These are phyloP conservation scores for Cyprinella venusta DNA, from an alignment of 2,797 vertebrate genomes.

Conservation along the genomic window DNA sequence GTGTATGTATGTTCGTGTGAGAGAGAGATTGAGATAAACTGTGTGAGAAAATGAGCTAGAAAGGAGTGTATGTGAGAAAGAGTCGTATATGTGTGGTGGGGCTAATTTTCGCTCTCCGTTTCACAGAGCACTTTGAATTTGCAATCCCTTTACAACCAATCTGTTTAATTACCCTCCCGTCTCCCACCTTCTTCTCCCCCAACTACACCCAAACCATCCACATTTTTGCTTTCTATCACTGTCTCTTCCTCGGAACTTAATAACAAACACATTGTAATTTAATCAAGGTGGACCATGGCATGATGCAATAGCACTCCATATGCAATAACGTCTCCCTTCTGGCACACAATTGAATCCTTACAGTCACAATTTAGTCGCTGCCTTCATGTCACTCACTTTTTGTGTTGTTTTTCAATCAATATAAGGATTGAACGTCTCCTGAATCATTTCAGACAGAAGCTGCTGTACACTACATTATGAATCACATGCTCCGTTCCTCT, in stretches of 20 bases:
- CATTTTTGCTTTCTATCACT: constrained; percentile 21
- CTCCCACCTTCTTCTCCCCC: constrained; percentile 17
- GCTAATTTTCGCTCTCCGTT: constrained; percentile 63
- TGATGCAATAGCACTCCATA: not conserved
- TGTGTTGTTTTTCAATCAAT: constrained; percentile 40
- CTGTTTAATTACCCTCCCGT: constrained; percentile 62
- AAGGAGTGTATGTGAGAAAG: constrained; percentile 18
- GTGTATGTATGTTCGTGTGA: constrained; percentile 12
- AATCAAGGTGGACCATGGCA: constrained; percentile 6
- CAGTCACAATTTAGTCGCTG: not conserved
- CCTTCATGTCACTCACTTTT: constrained; percentile 5
- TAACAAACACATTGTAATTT: constrained; percentile 19
- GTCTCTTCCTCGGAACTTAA: not conserved
- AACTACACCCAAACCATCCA: constrained; percentile 40
- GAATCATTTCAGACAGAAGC: constrained; percentile 37
- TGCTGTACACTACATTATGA: constrained; percentile 45
- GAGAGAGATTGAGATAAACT: constrained; percentile 40
- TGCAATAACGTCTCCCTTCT: not conserved
- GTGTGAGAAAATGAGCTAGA: constrained; percentile 28
- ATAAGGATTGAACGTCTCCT: constrained; percentile 26
- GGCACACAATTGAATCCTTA: not conserved
- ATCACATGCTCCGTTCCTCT: constrained; percentile 42
- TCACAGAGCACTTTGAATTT: constrained; percentile 73
- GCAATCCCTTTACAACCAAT: constrained; percentile 65
- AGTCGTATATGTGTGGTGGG: constrained; percentile 47